phyloP scores from a whole-genome alignment of 2,888 invertebrate genomes.

The Philopedon plagiatum region DNA sequence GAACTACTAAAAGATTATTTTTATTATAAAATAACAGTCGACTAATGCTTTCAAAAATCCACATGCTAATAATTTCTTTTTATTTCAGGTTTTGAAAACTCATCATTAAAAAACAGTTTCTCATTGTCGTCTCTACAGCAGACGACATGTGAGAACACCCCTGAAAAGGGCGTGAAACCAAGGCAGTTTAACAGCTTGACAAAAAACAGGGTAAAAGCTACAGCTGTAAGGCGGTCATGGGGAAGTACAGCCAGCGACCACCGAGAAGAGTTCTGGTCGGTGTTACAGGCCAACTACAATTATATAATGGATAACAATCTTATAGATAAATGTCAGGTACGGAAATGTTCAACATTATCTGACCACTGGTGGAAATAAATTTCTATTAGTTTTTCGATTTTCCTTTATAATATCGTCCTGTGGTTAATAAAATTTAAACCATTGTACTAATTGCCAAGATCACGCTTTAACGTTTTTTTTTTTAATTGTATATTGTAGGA shows the following conservation, averaged over 20 bases:
- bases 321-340: constrained; percentile 86
- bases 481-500: no score
- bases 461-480: neutral
- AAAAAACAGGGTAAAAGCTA: constrained; percentile 74
- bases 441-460: no score
- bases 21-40: no score
- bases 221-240: constrained; percentile 81
- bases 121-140: constrained; percentile 86
- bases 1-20: no score
- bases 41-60: no score
- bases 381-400: neutral
- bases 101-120: constrained; percentile 82
- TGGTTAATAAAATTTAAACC: neutral
- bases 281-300: constrained; percentile 91
- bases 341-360: constrained; percentile 32
- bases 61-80: neutral
- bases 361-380: constrained; percentile 4
- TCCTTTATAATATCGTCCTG: neutral
- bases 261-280: constrained; percentile 93
- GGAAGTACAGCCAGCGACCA: constrained; percentile 81
- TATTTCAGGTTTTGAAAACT: constrained; percentile 76
- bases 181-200: constrained; percentile 89
- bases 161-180: constrained; percentile 73
- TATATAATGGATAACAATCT: constrained; percentile 97
- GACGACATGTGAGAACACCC: constrained; percentile 68